Conservation (phyloP, 2,797 vertebrate species). For the Acropternis orthonyx region DNA sequence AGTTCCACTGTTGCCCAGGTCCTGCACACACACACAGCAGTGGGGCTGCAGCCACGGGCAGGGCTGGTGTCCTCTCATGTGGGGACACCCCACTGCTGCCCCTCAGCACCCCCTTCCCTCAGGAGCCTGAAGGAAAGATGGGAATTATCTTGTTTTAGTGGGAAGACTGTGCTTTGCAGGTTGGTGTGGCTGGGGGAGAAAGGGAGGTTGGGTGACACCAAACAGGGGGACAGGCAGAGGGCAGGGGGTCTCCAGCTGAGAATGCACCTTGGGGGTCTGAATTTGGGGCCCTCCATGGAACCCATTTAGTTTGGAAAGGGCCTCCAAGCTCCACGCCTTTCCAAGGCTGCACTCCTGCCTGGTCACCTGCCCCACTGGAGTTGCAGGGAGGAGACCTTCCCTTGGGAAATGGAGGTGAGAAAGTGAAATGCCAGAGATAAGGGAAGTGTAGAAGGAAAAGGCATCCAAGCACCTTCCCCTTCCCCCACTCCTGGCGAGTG, state of each 20-base stretch:
- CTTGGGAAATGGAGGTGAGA: constrained; percentile 42
- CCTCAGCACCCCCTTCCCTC: neutral
- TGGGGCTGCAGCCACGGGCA: neutral
- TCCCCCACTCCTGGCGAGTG: neutral
- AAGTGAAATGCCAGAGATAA: constrained; percentile 56
- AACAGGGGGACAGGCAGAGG: neutral
- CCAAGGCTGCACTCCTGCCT: neutral
- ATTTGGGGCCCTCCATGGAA: neutral
- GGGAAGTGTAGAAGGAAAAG: neutral
- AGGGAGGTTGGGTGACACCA: neutral
- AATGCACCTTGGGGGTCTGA: neutral
- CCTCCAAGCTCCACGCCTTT: neutral
- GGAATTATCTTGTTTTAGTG: neutral
- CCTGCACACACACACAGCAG: neutral
- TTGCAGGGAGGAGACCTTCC: neutral
- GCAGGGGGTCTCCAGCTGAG: neutral
- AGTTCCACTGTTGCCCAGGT: neutral
- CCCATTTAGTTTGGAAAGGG: neutral
- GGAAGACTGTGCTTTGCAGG: neutral
- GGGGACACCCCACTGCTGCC: neutral
- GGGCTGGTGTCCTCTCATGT: neutral
- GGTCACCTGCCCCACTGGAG: neutral
- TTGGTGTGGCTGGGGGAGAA: neutral
- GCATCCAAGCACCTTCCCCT: neutral
- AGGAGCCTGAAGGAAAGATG: neutral